Conservation (phyloP, 2,888 invertebrate genomes). For the Drosophila merina region DNA sequence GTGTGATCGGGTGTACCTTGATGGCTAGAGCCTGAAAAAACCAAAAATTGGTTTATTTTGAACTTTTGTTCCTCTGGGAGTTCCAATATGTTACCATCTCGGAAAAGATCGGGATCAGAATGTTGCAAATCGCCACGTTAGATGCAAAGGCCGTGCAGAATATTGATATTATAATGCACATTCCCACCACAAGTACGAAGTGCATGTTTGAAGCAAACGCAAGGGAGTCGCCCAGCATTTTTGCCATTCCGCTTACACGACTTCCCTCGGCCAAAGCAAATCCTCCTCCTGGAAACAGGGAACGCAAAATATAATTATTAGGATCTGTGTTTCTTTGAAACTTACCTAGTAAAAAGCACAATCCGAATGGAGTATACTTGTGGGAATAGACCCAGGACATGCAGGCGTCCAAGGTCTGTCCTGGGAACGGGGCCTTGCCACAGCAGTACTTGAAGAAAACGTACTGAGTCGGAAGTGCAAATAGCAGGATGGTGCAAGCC, state of each 20-base stretch:
- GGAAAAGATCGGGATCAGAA: slow-evolving; percentile 91
- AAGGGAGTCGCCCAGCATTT: slow-evolving; percentile 89
- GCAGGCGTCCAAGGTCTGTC: slow-evolving; percentile 85
- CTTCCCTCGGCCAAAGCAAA: slow-evolving; percentile 94
- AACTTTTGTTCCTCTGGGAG: neutral
- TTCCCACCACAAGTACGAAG: slow-evolving; percentile 86
- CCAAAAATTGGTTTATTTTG: neutral
- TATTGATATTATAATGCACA: slow-evolving; percentile 89
- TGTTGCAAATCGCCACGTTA: slow-evolving; percentile 94
- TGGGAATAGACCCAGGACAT: slow-evolving; percentile 92
- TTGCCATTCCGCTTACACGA: slow-evolving; percentile 90
- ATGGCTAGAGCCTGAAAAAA: slow-evolving; percentile 87
- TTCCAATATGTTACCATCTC: slow-evolving; percentile 86
- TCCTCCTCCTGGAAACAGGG: slow-evolving; percentile 88
- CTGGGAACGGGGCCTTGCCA: slow-evolving; percentile 55
- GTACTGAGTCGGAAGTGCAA: slow-evolving; percentile 91
- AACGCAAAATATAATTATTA: neutral
- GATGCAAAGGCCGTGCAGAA: slow-evolving; percentile 90
- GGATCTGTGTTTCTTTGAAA: neutral
- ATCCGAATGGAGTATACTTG: slow-evolving; percentile 93
- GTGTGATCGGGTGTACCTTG: slow-evolving; percentile 91
- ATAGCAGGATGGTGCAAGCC: slow-evolving; percentile 90
- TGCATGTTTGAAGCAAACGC: slow-evolving; percentile 86
- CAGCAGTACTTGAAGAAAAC: slow-evolving; percentile 89
- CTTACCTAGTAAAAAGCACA: slow-evolving; percentile 90